A percentile compares a stretch with the other conserved stretches of the same genome.
Conservation (phyloP, 2,113 vertebrate species). For the Zeus faber region DNA sequence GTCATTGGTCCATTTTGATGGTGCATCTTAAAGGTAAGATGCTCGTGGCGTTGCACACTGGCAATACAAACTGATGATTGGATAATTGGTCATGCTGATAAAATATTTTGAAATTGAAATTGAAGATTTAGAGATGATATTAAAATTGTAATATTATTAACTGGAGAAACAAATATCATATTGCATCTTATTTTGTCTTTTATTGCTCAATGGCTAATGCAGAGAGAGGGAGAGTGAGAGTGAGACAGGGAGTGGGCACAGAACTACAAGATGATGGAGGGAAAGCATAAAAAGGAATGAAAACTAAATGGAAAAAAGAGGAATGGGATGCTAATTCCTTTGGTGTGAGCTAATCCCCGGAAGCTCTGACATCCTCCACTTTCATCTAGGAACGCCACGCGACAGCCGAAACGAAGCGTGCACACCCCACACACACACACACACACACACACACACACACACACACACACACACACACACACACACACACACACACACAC, state of each 20-base stretch:
- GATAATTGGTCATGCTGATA: too few species aligned
- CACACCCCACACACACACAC: conserved; percentile 3
- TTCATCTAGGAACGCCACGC: conserved; percentile 45
- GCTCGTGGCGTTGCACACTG: too few species aligned
- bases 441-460: neutral
- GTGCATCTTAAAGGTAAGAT: too few species aligned
- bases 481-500: conserved; percentile 1
- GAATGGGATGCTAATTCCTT: conserved; percentile 44
- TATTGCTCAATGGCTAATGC: too few species aligned
- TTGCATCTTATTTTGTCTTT: too few species aligned
- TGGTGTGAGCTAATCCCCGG: conserved; percentile 47
- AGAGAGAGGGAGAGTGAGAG: neutral
- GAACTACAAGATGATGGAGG: neutral
- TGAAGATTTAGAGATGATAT: too few species aligned
- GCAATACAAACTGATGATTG: too few species aligned
- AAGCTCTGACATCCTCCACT: conserved; percentile 44
- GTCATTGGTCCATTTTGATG: too few species aligned
- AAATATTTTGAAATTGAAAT: too few species aligned
- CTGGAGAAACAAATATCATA: too few species aligned
- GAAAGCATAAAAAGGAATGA: conserved; percentile 1
- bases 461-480: neutral
- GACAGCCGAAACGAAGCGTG: conserved; percentile 22
- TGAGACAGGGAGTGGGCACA: neutral
- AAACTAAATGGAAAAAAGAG: conserved; percentile 1
- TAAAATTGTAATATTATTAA: too few species aligned